These are phyloP conservation scores for Anguilla japonica DNA, from an alignment of 2,113 vertebrate genomes.

Conservation along the genomic window DNA sequence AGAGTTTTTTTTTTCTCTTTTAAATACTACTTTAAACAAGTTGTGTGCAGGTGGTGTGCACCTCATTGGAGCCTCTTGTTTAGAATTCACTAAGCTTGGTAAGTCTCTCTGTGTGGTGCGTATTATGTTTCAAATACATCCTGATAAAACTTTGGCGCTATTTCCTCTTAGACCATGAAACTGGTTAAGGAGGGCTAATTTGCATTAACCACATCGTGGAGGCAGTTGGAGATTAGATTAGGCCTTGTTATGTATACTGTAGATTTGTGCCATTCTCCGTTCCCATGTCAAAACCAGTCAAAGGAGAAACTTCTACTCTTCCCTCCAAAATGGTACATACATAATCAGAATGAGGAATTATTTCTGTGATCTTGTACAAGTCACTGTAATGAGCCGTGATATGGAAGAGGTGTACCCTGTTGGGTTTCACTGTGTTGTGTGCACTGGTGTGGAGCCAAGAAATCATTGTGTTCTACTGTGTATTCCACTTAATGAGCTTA, in stretches of 20 bases:
- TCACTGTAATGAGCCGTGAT: not conserved
- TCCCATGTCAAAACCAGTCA: not conserved
- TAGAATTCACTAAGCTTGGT: not conserved
- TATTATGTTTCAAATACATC: not conserved
- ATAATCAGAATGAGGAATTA: not conserved
- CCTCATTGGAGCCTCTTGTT: not conserved
- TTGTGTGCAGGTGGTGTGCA: too few species aligned
- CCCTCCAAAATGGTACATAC: not conserved
- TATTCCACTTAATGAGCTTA: not conserved
- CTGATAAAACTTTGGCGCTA: not conserved
- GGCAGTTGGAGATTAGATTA: not conserved
- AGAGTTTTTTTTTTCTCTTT: not conserved
- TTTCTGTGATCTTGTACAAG: not conserved
- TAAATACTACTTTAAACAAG: not conserved
- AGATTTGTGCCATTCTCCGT: not conserved
- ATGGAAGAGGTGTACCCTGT: not conserved
- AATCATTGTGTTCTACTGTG: not conserved
- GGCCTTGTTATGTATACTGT: not conserved
- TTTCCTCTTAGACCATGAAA: not conserved
- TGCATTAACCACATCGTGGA: slow-evolving; percentile 3
- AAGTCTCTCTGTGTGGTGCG: not conserved
- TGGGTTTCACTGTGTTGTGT: not conserved
- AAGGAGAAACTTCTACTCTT: not conserved
- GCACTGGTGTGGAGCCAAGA: not conserved
- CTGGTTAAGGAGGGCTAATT: not conserved